Percentiles rank a stretch among this genome's conserved stretches.
phyloP scores from a whole-genome alignment of 92 coral and sea anemone genomes.

The Porites lobata region DNA sequence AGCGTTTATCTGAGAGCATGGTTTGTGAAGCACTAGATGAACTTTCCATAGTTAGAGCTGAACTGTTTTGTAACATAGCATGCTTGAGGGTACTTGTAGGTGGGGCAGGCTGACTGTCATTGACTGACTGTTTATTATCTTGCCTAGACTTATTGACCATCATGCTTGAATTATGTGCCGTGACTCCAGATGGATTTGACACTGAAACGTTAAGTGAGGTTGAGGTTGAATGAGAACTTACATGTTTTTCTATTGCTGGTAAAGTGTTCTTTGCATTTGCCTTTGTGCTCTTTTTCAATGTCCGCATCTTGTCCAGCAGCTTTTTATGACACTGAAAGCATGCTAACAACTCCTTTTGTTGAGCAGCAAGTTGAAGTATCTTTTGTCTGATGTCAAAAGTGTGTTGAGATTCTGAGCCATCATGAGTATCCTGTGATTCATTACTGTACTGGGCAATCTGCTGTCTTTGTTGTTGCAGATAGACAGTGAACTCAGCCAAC shows the following conservation, averaged over 20 bases:
- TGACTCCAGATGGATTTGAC: not conserved
- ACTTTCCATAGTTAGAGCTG: not conserved
- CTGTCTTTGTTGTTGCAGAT: conserved; percentile 64
- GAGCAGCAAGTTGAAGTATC: conserved; percentile 66
- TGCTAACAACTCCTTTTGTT: conserved; percentile 71
- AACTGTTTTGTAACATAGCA: not conserved
- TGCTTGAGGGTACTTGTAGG: not conserved
- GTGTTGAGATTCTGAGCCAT: conserved; percentile 16
- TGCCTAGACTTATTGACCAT: not conserved
- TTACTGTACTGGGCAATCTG: conserved; percentile 25
- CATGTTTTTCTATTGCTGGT: conserved; percentile 25
- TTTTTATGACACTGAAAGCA: conserved; percentile 72
- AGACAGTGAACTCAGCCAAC: conserved; percentile 58
- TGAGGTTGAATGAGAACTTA: not conserved
- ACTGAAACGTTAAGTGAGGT: not conserved
- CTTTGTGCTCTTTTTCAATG: conserved; percentile 47
- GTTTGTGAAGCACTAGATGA: not conserved
- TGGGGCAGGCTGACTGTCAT: not conserved
- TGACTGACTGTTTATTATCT: not conserved
- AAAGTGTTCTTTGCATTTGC: not conserved
- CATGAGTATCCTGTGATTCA: conserved; percentile 1
- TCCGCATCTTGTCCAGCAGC: conserved; percentile 61
- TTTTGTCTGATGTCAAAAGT: conserved; percentile 40
- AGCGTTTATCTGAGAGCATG: not conserved
- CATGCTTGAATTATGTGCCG: not conserved